Percentiles rank a stretch among this genome's conserved stretches.
Conservation (phyloP, 2,888 invertebrate genomes). For the Danaus chrysippus region DNA sequence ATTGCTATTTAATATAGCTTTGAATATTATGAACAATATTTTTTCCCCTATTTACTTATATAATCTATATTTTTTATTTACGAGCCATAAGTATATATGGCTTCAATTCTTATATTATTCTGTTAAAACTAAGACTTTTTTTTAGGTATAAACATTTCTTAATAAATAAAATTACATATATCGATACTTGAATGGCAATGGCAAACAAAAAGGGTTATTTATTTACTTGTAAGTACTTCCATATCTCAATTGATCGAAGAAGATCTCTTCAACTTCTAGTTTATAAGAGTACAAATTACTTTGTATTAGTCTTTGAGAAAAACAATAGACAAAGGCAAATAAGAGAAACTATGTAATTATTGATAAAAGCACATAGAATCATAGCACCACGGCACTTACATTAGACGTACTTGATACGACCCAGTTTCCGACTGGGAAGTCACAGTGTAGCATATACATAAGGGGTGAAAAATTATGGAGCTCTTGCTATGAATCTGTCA, state of each 20-base stretch:
- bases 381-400: constrained; percentile 22
- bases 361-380: neutral
- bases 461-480: constrained; percentile 19
- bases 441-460: constrained; percentile 26
- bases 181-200: too few relatives aligned
- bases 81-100: too few relatives aligned
- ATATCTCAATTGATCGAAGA: too few relatives aligned
- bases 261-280: too few relatives aligned
- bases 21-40: neutral
- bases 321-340: constrained; percentile 13
- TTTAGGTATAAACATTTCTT: too few relatives aligned
- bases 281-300: constrained; percentile 10
- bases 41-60: too few relatives aligned
- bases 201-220: too few relatives aligned
- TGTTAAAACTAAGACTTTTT: too few relatives aligned
- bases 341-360: constrained; percentile 10
- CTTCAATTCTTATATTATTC: too few relatives aligned
- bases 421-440: constrained; percentile 33
- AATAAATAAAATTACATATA: too few relatives aligned
- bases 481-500: neutral
- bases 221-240: too few relatives aligned
- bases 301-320: constrained; percentile 9
- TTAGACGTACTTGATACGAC: constrained; percentile 32
- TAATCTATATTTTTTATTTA: too few relatives aligned
- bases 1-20: neutral